Conservation (phyloP, 2,113 vertebrate species). For the Manacus vitellinus region DNA sequence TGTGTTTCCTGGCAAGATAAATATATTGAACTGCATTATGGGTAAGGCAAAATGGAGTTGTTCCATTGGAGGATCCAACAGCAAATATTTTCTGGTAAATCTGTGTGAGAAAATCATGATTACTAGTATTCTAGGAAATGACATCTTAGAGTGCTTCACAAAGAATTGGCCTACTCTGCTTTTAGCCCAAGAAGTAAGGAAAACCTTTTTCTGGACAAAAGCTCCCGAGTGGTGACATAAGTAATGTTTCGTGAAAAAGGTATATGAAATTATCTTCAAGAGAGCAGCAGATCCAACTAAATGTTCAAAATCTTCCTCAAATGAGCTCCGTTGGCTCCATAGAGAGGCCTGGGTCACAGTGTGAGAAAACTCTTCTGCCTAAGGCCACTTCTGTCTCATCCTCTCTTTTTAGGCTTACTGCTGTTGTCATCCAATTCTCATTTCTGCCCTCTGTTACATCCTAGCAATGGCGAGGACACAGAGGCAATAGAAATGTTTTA, state of each 20-base stretch:
- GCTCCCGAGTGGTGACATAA: not conserved
- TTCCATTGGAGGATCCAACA: not conserved
- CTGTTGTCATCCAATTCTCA: fast-evolving
- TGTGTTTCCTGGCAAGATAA: slow-evolving; percentile 39
- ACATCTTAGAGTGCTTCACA: not conserved
- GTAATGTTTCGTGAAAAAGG: not conserved
- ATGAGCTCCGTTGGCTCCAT: fast-evolving
- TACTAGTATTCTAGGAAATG: not conserved
- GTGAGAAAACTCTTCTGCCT: not conserved
- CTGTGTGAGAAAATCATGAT: not conserved
- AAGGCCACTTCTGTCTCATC: not conserved
- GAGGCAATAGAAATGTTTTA: not conserved
- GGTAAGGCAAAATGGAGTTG: not conserved
- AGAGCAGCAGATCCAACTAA: not conserved
- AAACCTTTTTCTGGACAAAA: not conserved
- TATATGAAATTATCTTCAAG: not conserved
- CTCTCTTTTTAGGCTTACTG: not conserved
- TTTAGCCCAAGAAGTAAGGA: not conserved
- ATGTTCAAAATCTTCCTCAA: not conserved
- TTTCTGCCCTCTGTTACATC: not conserved
- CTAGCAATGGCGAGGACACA: not conserved
- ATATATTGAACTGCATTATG: slow-evolving; percentile 1
- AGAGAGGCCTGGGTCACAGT: not conserved
- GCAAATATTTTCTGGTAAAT: slow-evolving; percentile 1
- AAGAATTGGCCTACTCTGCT: not conserved